Conservation (phyloP, 2,888 invertebrate species). For the Mythimna impura region DNA sequence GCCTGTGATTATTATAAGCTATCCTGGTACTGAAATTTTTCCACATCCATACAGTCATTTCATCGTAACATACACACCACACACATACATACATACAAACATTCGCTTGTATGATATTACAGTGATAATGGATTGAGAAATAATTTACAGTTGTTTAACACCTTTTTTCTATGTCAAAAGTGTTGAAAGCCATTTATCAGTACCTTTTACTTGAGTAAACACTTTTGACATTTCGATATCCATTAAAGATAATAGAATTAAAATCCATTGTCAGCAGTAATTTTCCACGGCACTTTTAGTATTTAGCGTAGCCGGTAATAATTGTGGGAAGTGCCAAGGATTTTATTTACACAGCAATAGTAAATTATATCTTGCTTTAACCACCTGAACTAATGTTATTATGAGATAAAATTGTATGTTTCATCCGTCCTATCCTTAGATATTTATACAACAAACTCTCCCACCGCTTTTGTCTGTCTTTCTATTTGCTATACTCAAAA, state of each 20-base stretch:
- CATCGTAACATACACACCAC: too few species aligned
- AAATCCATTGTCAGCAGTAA: conserved; percentile 19
- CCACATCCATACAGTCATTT: too few species aligned
- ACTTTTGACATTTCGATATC: conserved; percentile 7
- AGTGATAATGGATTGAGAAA: neutral
- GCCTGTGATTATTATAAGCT: too few species aligned
- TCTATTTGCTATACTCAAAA: too few species aligned
- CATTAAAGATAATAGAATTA: conserved; percentile 9
- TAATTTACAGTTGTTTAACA: neutral
- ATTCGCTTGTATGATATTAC: too few species aligned
- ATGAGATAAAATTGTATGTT: neutral
- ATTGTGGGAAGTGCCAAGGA: conserved; percentile 48
- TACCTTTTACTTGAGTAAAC: neutral
- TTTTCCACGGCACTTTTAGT: conserved; percentile 18
- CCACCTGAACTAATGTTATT: neutral
- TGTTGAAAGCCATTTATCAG: conserved; percentile 9
- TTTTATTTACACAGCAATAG: neutral
- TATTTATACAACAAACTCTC: too few species aligned
- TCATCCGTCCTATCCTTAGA: neutral
- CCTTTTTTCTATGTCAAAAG: neutral
- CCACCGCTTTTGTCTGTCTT: too few species aligned
- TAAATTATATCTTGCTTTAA: neutral
- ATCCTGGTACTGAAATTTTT: too few species aligned
- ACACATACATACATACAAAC: too few species aligned
- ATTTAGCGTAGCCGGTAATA: conserved; percentile 32